Conservation (phyloP, 1,140 invertebrate genomes). For the Scaptomyza hsui region DNA sequence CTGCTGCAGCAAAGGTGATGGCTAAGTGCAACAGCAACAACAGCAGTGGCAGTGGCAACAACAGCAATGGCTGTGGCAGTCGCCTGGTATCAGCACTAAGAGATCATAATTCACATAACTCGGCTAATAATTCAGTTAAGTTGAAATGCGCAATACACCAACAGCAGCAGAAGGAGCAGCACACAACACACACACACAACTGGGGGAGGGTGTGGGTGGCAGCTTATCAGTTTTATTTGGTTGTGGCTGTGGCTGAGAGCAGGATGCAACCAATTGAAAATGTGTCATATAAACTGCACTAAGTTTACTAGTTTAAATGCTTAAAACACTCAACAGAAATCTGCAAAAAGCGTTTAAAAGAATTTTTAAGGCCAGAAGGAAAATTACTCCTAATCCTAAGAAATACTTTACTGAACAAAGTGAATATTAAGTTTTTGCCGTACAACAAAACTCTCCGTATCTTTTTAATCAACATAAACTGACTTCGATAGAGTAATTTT, state of each 20-base stretch:
- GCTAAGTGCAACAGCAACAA: conserved; percentile 30
- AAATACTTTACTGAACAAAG: too few relatives aligned
- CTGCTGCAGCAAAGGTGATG: conserved; percentile 16
- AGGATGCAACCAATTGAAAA: too few relatives aligned
- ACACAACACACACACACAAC: conserved; percentile 6
- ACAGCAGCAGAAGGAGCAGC: conserved; percentile 35
- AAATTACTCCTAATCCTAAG: too few relatives aligned
- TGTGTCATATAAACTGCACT: too few relatives aligned
- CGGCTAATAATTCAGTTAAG: conserved; percentile 82
- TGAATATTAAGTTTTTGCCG: too few relatives aligned
- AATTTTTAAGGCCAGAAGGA: too few relatives aligned
- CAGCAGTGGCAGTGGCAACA: conserved; percentile 12
- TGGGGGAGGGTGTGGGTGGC: too few relatives aligned
- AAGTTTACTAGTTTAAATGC: too few relatives aligned
- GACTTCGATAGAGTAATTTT: not conserved
- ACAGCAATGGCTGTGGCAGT: conserved; percentile 24
- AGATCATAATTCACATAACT: conserved; percentile 82
- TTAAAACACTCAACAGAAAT: too few relatives aligned
- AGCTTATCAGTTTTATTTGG: too few relatives aligned
- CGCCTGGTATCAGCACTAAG: conserved; percentile 71
- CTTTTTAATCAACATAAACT: not conserved
- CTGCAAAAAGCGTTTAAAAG: too few relatives aligned
- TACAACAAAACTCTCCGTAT: not conserved
- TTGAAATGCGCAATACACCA: conserved; percentile 72
- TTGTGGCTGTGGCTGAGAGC: too few relatives aligned